Evolutionary conservation across 2,888 invertebrate species (phyloP), one percentile per base, ranked within the genome.

Genomic region (Machimus rusticus): DNA sequence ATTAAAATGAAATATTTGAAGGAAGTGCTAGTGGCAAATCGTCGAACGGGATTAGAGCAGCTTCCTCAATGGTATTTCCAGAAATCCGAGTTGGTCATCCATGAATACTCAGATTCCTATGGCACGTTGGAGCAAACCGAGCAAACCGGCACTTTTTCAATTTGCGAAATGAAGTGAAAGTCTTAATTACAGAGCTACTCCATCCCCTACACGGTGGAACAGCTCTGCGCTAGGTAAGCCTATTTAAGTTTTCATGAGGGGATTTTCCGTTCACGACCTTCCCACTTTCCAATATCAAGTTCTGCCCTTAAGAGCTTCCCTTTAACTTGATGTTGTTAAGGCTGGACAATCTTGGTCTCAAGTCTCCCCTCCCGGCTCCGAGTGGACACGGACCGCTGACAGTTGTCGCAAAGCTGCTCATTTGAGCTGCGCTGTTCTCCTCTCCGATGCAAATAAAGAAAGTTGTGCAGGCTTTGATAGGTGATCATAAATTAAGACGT

Each of bases 51-150:
- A 79, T 79, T 79, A 79, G 46, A 43, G 43, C 39, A 78, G 51
- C 51, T 79, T 79, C 79, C 79, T 79, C 51, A 31, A 46, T 79
- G 23, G 14, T 51, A 79, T 51, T 31, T 23, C 14, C 14, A 28
- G 79, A 79, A 51, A 46, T 14, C 12, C 46, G 43, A 79, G 51
- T 28, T 51, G 43, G 51, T 79, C 51, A 79, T 23, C 79, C 79
- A 46, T 79, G 79, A 79, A 79, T 79, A 78, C 78, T 79, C 28
- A 4, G 79, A 79, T 79, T 46, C 79, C 79, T 79, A 39, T 34
- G 43, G 31, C 14, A 79, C 28, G 51, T 79, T n/a, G n/a, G n/a
- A n/a, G 34, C 51, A 79, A 79, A 23, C 79, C 19, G 43, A 51
- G n/a, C 8, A 79, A 51, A 51, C 51, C 51, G 79, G 79, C 79